Evolutionary conservation across 1,140 invertebrate genomes (phyloP).

Genomic region (Oedothorax gibbosus): DNA sequence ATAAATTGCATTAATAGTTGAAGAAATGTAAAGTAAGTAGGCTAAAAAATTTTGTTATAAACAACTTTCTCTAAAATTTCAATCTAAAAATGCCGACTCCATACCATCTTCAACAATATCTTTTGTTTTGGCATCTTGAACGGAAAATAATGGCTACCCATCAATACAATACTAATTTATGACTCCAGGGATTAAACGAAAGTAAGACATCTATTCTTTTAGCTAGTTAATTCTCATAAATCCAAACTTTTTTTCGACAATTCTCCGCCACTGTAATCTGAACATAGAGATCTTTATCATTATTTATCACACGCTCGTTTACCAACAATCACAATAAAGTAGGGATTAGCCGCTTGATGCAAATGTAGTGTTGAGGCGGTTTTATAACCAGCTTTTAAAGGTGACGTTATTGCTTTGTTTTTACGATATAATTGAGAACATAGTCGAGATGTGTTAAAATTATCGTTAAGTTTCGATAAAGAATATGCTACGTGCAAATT

Average conservation of each 20-base stretch:
- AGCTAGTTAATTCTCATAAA: slow-evolving; percentile 18
- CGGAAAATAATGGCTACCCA: too few species aligned
- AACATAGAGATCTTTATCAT: neutral
- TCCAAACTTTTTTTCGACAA: neutral
- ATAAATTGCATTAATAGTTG: too few species aligned
- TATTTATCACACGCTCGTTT: slow-evolving; percentile 2
- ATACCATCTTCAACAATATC: neutral
- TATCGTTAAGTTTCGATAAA: too few species aligned
- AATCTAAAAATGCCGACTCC: neutral
- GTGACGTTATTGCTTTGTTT: neutral
- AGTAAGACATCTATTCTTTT: neutral
- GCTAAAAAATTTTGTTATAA: too few species aligned
- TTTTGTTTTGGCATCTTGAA: too few species aligned
- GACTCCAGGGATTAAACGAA: neutral
- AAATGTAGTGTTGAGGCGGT: neutral
- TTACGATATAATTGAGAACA: neutral
- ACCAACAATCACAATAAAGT: neutral
- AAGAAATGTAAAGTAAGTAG: too few species aligned
- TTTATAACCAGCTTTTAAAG: neutral
- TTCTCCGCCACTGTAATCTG: neutral
- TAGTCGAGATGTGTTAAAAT: too few species aligned
- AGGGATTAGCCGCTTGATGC: slow-evolving; percentile 1
- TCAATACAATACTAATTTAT: slow-evolving; percentile 15
- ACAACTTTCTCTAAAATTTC: too few species aligned
- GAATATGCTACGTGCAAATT: too few species aligned